A percentile compares a stretch with the other conserved stretches of the same genome.
These are phyloP conservation scores for Poeciliopsis paucimaculata DNA, from an alignment of 2,797 vertebrate species.

Conservation along the genomic window DNA sequence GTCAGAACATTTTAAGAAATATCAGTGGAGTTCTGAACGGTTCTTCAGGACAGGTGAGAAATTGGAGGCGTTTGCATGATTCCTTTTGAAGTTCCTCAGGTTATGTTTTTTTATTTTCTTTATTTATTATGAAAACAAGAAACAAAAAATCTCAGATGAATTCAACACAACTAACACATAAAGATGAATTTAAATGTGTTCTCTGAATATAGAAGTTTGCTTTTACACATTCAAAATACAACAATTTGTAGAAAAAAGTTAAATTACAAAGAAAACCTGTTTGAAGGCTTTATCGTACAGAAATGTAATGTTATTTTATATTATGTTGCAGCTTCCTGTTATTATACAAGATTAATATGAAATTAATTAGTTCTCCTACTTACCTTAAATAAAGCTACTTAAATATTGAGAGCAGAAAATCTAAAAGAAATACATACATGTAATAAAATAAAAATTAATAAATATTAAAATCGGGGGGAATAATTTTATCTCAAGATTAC, in stretches of 20 bases:
- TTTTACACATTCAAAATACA: not conserved
- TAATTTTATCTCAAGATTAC: not conserved
- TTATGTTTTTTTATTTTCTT: not conserved
- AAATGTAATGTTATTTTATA: not conserved
- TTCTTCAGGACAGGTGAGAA: slow-evolving; percentile 19
- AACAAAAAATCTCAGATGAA: not conserved
- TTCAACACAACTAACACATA: not conserved
- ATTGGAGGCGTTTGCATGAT: slow-evolving; percentile 24
- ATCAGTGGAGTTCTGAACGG: slow-evolving; percentile 19
- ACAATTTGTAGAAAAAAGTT: not conserved
- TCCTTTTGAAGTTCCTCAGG: slow-evolving; percentile 1
- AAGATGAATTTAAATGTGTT: not conserved
- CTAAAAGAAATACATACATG: not conserved
- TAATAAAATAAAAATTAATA: too few relatives aligned
- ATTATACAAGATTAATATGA: not conserved
- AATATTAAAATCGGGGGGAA: not conserved
- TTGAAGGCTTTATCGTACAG: not conserved
- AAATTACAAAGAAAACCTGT: not conserved
- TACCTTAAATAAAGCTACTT: not conserved
- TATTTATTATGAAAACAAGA: not conserved
- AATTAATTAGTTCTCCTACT: not conserved
- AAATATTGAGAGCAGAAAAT: not conserved
- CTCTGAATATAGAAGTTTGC: not conserved
- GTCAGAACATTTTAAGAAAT: slow-evolving; percentile 13
- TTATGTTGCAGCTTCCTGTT: not conserved